Evolutionary conservation across 2,888 invertebrate species (phyloP), one percentile per base, ranked within the genome.

Genomic region (Stenotaenia linearis): DNA sequence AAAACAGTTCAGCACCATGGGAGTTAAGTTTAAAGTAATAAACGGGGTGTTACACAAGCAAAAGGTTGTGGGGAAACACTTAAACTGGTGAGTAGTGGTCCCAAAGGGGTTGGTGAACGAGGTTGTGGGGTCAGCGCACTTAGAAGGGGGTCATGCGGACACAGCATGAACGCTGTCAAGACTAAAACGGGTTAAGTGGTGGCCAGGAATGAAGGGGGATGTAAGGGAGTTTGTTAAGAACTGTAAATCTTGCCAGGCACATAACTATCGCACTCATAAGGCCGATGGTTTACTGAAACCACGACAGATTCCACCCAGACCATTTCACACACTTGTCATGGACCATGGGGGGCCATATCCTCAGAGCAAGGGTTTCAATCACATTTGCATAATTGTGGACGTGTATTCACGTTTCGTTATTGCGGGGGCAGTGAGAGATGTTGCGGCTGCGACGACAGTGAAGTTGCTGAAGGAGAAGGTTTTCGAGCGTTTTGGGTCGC

Each of bases 81-180:
- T 9, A 7, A 18, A 75, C 25, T 75, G 15, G 15, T 9, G 25
- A 28, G 15, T 23, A 23, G 75, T 75, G 15, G 25, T 75, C 9
- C 75, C 75, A 5, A 15, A 5, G 7, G 25, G 15, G 9, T 9
- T 61, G 18, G n/a, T 21, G 6, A 5, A 61, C 9, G 61, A 5
- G 6, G 6, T 21, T 61, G n/a, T 61, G 7, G 61, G 37, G 12
- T 69, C n/a, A 23, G 74, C 56, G 50, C 45, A 78, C 30, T 50
- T 80, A 12, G 32, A 79, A 6, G 15, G 30, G 6, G 61, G 77
- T 21, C 79, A 80, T 30, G 74, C 23, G 6, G 77, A 78, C n/a
- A 6, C 25, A 1, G 7, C 18, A 12, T 74, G 80, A 32, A 79
- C 79, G 4, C 12, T 75, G 12, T 15, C 23, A 3, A 35, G 30